Percentiles rank a stretch among this genome's conserved stretches.
Conservation (phyloP, 2,888 invertebrate genomes). For the Tuberolachnus salignus region DNA sequence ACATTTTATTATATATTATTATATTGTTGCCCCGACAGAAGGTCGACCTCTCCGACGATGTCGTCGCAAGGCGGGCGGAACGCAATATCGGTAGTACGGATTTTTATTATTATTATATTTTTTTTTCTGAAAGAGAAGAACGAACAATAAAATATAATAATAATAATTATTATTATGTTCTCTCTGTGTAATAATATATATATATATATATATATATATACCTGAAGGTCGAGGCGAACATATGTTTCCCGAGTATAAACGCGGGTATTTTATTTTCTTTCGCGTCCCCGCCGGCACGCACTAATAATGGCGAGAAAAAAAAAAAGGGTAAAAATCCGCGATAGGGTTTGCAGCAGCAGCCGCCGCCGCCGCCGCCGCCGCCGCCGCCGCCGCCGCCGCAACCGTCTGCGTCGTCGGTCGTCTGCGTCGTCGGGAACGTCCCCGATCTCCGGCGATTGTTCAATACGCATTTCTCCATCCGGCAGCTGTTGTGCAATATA, state of each 20-base stretch:
- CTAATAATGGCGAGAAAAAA: slow-evolving; percentile 33
- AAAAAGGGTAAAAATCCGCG: slow-evolving; percentile 56
- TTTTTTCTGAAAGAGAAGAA: slow-evolving; percentile 6
- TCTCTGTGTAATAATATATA: too few relatives aligned
- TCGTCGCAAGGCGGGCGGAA: slow-evolving; percentile 25
- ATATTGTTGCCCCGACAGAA: slow-evolving; percentile 50
- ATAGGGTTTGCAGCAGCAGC: slow-evolving; percentile 36
- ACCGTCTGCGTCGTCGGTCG: too few relatives aligned
- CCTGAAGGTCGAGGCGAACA: slow-evolving; percentile 35
- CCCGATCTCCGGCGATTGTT: slow-evolving; percentile 42
- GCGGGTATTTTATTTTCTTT: slow-evolving; percentile 14
- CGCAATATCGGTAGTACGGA: slow-evolving; percentile 50
- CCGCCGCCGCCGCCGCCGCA: too few relatives aligned
- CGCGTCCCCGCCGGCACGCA: slow-evolving; percentile 14
- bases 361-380: too few relatives aligned
- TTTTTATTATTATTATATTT: slow-evolving; percentile 33
- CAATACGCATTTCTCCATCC: slow-evolving; percentile 48
- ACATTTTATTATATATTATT: neutral
- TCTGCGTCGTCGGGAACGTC: too few relatives aligned
- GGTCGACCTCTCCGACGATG: slow-evolving; percentile 48
- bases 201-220: too few relatives aligned
- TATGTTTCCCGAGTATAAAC: slow-evolving; percentile 3
- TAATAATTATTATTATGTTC: slow-evolving; percentile 43
- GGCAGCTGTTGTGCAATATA: slow-evolving; percentile 55
- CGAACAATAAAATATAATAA: slow-evolving; percentile 35